These are phyloP conservation scores for Sitta europaea DNA, from an alignment of 2,113 vertebrate genomes.

Conservation along the genomic window DNA sequence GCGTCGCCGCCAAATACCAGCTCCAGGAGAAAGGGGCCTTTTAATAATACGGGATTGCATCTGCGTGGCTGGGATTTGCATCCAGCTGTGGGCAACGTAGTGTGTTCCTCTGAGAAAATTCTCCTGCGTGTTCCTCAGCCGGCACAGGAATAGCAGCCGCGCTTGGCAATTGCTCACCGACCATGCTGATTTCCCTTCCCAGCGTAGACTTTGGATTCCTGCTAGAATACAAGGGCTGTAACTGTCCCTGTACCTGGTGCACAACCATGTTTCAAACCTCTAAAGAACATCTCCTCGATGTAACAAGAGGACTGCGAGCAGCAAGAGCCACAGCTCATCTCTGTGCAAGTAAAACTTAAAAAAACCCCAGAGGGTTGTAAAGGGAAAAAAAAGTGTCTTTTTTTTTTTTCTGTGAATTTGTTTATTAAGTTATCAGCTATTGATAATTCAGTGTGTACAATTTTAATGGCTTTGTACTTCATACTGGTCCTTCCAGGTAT, in stretches of 20 bases:
- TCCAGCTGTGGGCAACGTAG: not conserved
- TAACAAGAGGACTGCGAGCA: not conserved
- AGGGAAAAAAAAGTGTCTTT: not conserved
- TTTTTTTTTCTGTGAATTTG: not conserved
- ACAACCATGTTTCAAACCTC: not conserved
- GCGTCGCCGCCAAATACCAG: not conserved
- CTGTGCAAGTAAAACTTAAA: not conserved
- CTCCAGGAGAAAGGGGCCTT: not conserved
- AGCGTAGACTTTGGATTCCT: not conserved
- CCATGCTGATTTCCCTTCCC: not conserved
- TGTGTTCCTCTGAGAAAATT: not conserved
- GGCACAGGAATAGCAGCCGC: not conserved
- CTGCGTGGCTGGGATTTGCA: not conserved
- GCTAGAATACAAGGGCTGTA: constrained; percentile 10
- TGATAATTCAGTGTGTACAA: not conserved
- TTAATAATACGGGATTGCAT: not conserved
- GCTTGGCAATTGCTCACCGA: not conserved
- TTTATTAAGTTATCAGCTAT: not conserved
- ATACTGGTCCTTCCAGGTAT: constrained; percentile 19
- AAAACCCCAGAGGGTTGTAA: not conserved
- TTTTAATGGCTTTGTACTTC: constrained; percentile 51
- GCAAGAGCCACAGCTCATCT: not conserved
- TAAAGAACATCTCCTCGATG: not conserved
- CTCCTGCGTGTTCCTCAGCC: not conserved
- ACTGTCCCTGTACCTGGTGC: not conserved